Base-by-base conservation (phyloP, 2,113 vertebrate genomes). In the Brachyhypopomus occidentalis region DNA sequence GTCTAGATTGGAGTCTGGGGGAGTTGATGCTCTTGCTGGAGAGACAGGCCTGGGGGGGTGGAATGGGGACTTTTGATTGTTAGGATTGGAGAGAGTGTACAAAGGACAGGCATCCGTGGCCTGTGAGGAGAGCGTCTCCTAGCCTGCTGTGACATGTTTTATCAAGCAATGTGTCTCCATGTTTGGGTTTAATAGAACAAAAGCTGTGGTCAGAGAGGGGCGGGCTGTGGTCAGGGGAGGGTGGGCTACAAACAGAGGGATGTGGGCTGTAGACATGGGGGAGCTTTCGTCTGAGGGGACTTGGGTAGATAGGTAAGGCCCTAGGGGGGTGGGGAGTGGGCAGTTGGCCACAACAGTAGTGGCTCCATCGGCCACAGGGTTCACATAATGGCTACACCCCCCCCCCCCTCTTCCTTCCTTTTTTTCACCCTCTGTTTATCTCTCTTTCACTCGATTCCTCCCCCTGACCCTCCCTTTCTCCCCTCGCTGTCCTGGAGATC, bases 1-100 rank as follows among this genome's bases (percentile, higher is more conserved):
- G 74, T 81, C 25, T 85, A 86, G 84, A 89, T 89, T 88, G 87
- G 88, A 89, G 89, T 76, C 62, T 89, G 84, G 83, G 86, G 85
- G 90, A 91, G 89, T 92, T 88, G 81, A 81, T 88, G 87, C 81
- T 88, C 87, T 88, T n/a, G n/a, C 27, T 62, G 83, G 89, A 87
- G 84, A 83, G 76, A 84, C 89, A 88, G 82, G 77, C 82, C 88
- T 86, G 87, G 88, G 87, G 75, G 83, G n/a, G n/a, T n/a, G n/a
- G n/a, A n/a, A n/a, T n/a, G n/a, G n/a, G 81, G 75, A 78, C 69
- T 89, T 85, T 90, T 91, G 82, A 90, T 41, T 41, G 41, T 41
- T 41, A 41, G 41, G 89, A 87, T 86, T 90, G 89, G 89, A 90
- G 71, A 81, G 56, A 38, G 83, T 73, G 79, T 60, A 59, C 78